Conservation (phyloP, 1,140 invertebrate genomes). For the Ruditapes philippinarum region DNA sequence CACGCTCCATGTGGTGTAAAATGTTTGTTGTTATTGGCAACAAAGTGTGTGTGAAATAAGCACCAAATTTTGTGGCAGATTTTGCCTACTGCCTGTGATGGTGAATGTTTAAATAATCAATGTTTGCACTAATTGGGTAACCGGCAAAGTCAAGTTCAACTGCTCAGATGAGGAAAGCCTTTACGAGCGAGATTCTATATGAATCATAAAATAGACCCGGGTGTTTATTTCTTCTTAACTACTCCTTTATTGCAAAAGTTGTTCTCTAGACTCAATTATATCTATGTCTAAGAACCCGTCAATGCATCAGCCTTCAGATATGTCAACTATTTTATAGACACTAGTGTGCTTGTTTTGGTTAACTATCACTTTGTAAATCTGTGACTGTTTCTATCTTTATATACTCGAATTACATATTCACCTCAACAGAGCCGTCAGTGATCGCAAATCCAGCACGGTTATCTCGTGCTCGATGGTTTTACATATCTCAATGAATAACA, state of each 20-base stretch:
- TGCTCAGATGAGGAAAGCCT: background rate
- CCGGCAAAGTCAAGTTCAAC: background rate
- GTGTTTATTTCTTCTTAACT: too few relatives aligned
- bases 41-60: conserved; percentile 30
- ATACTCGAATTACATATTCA: background rate
- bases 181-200: too few relatives aligned
- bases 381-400: background rate
- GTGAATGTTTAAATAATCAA: conserved; percentile 18
- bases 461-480: background rate
- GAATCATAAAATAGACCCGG: too few relatives aligned
- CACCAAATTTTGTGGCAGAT: conserved; percentile 26
- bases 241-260: too few relatives aligned
- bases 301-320: too few relatives aligned
- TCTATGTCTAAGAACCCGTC: too few relatives aligned
- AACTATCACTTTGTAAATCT: background rate
- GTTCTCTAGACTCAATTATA: too few relatives aligned
- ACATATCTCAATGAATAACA: background rate
- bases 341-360: too few relatives aligned
- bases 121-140: conserved; percentile 31
- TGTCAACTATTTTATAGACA: too few relatives aligned
- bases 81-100: background rate
- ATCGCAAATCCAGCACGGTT: background rate
- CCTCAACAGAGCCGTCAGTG: background rate
- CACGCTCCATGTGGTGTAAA: conserved; percentile 11
- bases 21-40: conserved; percentile 59